Base-by-base conservation (phyloP, 2,888 invertebrate species). In the Unio pictorum region DNA sequence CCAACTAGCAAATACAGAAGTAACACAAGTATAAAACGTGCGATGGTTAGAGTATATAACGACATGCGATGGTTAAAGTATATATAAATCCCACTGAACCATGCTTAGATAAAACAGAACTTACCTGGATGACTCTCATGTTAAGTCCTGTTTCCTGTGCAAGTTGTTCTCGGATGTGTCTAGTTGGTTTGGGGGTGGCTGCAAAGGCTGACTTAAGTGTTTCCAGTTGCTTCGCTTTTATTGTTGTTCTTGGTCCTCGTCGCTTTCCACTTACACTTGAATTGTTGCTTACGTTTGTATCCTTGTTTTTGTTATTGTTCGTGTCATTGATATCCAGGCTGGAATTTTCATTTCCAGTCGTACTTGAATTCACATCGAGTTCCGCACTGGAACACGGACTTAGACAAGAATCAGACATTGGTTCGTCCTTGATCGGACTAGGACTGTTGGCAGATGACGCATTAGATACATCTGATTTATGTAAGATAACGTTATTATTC, bases 61-160 rank as follows among this genome's bases (percentile, higher is more conserved):
- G 0, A 23, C 23, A 23, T 23, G 23, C 45, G 45, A 45, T 11
- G 45, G 45, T 15, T 45, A 11, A 15, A 15, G 45, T 15, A 45
- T 11, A 45, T 11, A 45, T 11, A 45, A 11, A 45, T 15, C 45
- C 45, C 3, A 15, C 15, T 45, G 45, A 45, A 45, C 45, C 45
- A 45, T 45, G 45, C 45, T 15, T 45, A 45, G 45, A 45, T 15
- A 15, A 45, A 45, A 45, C 45, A 45, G 45, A 45, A 45, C 92
- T 91, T 91, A 99, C 99, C 95, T 99, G 99, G 93, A 99, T 99
- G 84, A 99, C 99, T 91, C 99, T 93, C 99, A 99, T 99, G 67
- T 98, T 98, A 78, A 99, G 92, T 23, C 99, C 99, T 55, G 99
- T 99, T 91, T 99, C 99, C 91, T 98, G 97, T 82, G 99, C 99